Evolutionary conservation across 2,797 vertebrate species (phyloP).

Genomic region (Leptatherina wallacei): DNA sequence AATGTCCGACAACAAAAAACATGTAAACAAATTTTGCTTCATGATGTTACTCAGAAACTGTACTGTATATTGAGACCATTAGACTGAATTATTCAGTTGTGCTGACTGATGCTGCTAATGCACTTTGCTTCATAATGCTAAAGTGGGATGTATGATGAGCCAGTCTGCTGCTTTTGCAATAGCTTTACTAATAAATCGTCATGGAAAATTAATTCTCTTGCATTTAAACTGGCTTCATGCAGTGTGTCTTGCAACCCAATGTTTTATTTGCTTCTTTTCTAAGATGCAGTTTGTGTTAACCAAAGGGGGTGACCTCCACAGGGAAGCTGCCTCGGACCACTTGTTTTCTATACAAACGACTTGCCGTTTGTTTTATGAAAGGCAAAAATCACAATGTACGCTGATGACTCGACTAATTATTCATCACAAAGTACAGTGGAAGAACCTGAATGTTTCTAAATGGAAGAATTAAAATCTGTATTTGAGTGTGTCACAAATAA

Average conservation of each 20-base stretch:
- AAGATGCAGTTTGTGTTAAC: neutral
- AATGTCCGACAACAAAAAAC: neutral
- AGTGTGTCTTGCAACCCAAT: neutral
- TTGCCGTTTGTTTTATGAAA: too few species aligned
- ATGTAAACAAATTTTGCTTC: conserved; percentile 17
- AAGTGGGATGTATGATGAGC: conserved; percentile 20
- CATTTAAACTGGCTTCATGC: neutral
- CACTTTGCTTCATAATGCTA: conserved; percentile 25
- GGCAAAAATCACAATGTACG: too few species aligned
- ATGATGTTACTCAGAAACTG: conserved; percentile 10
- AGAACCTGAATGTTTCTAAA: too few species aligned
- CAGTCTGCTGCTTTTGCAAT: conserved; percentile 29
- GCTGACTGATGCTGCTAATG: conserved; percentile 30
- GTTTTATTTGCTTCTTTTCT: neutral
- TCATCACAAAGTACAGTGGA: too few species aligned
- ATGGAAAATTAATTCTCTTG: neutral
- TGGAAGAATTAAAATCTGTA: too few species aligned
- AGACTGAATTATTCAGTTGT: conserved; percentile 9
- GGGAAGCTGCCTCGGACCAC: too few species aligned
- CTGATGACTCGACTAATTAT: too few species aligned
- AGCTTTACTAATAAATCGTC: conserved; percentile 47
- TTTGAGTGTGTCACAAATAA: too few species aligned
- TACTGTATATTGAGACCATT: neutral
- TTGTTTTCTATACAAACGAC: neutral
- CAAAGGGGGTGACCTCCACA: neutral